Base-by-base conservation (phyloP, 2,888 invertebrate species). In the Carpatolechia fugitivella region DNA sequence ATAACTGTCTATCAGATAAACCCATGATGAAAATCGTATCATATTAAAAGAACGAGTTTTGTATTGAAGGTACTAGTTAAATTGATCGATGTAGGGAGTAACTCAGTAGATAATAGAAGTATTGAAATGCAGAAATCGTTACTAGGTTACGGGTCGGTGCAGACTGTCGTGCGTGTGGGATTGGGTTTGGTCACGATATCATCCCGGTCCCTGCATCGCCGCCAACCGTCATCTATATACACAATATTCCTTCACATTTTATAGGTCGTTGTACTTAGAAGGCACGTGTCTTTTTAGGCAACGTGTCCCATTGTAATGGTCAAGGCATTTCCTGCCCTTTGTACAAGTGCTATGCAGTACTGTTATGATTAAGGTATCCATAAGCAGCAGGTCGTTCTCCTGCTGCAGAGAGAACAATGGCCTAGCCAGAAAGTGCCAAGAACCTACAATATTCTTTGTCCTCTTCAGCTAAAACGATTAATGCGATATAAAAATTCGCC, bases 71-170 rank as follows among this genome's bases (percentile, higher is more conserved):
- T 18, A 29, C 24, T 11, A 14, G 47, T 47, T 13, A 24, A 5
- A 33, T 29, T 46, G 51, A 56, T 57, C 49, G 10, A 38, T 29
- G 56, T 46, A 55, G 52, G 31, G 36, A 46, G 38, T 47, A 50
- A 56, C 20, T 48, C 55, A 50, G 29, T 35, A 8, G 49, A 52
- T 52, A 35, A 41, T 50, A 59, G 56, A 60, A 80, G 80, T 89
- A 89, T 89, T 85, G 89, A 89, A 85, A 77, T 87, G 76, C 87
- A 70, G 76, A 70, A 72, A 64, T 69, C 74, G 90, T 89, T 82
- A 82, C 89, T 88, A 85, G 82, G 89, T 74, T 79, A 89, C 89
- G 76, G 65, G 56, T 63, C 64, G 59, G 48, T 66, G 66, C 68
- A 62, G 69, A 60, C 71, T 61, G 61, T 67, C 72, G 72, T 74